Conservation (phyloP, 2,797 vertebrate species). For the Gobionotothen gibberifrons region DNA sequence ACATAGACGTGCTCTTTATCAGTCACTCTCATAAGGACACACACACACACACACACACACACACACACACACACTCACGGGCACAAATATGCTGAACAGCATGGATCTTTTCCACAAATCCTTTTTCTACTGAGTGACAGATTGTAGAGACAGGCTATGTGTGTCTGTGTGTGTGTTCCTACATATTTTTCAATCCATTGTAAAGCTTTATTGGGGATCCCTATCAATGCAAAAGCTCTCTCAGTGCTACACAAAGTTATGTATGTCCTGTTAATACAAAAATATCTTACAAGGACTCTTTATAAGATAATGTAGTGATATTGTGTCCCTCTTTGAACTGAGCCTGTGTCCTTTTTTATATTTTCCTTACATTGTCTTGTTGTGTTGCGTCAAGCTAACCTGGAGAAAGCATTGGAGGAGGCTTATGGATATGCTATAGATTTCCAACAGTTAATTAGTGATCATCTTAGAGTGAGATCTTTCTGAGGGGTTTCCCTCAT, state of each 20-base stretch:
- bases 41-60: neutral
- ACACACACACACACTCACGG: slow-evolving; percentile 1
- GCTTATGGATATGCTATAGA: slow-evolving; percentile 19
- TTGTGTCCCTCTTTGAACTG: neutral
- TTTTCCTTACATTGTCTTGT: neutral
- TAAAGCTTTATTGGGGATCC: slow-evolving; percentile 1
- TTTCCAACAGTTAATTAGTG: slow-evolving; percentile 28
- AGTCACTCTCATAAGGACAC: slow-evolving; percentile 6
- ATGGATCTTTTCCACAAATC: slow-evolving; percentile 49
- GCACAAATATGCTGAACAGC: slow-evolving; percentile 54
- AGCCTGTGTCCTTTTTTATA: neutral
- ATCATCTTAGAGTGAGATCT: slow-evolving; percentile 11
- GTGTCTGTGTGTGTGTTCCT: neutral
- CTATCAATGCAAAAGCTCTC: neutral
- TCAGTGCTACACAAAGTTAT: neutral
- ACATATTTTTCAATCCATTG: neutral
- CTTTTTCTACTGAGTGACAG: slow-evolving; percentile 64
- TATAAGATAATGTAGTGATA: neutral
- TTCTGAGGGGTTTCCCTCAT: slow-evolving; percentile 11
- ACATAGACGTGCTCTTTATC: slow-evolving; percentile 34
- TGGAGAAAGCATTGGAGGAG: neutral
- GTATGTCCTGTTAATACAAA: neutral
- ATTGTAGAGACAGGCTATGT: slow-evolving; percentile 63
- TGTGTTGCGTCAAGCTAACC: neutral
- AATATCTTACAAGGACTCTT: neutral